phyloP scores from a whole-genome alignment of 2,797 vertebrate species.

The Poeciliopsis paucimaculata region DNA sequence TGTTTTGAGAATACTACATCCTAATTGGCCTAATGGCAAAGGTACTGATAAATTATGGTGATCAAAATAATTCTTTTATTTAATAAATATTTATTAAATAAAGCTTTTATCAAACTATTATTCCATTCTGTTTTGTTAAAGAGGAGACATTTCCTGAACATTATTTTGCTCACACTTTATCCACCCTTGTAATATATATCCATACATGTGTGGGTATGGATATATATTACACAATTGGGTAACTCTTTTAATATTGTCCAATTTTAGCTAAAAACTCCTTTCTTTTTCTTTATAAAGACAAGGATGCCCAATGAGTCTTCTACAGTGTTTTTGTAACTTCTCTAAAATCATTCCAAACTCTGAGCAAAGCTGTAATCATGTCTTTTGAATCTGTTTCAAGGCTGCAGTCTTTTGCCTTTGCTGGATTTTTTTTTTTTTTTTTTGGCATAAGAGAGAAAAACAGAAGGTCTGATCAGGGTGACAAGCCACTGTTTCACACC shows the following conservation, averaged over 20 bases:
- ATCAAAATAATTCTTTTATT: slow-evolving; percentile 20
- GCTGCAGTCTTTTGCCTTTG: background rate
- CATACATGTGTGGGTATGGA: background rate
- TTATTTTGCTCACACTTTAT: slow-evolving; percentile 25
- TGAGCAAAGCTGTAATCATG: background rate
- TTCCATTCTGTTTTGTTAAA: slow-evolving; percentile 40
- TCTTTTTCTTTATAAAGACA: too few relatives aligned
- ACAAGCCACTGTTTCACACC: background rate
- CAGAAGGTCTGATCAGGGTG: background rate
- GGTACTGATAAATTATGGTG: background rate
- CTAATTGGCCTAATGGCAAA: background rate
- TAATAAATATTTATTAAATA: too few relatives aligned
- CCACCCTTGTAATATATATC: background rate
- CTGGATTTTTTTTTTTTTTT: background rate
- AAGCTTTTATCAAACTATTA: slow-evolving; percentile 44
- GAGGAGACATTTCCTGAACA: slow-evolving; percentile 40
- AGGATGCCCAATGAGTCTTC: background rate
- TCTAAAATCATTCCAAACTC: background rate
- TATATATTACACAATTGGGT: slow-evolving; percentile 21
- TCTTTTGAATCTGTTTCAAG: background rate
- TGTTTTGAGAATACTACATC: background rate
- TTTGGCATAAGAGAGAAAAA: background rate
- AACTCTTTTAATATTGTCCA: background rate
- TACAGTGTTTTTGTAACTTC: background rate
- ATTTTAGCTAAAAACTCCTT: background rate